These are phyloP conservation scores for Turdus rufiventris DNA, from an alignment of 2,113 vertebrate species.

Conservation along the genomic window DNA sequence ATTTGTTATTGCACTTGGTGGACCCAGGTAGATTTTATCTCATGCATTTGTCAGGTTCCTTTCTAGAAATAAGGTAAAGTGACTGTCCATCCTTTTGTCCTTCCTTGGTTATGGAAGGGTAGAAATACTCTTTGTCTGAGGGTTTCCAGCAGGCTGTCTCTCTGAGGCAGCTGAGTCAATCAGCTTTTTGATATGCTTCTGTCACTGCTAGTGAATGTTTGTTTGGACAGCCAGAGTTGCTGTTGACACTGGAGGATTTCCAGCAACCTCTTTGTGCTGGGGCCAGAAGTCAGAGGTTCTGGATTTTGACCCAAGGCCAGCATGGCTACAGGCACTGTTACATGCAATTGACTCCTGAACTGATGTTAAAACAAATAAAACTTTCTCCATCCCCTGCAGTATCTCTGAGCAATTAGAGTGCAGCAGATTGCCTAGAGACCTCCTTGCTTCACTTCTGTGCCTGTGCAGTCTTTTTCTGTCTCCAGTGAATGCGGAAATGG, in stretches of 20 bases:
- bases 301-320: not conserved
- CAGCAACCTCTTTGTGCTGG: not conserved
- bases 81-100: not conserved
- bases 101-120: not conserved
- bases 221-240: not conserved
- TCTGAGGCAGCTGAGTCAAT: not conserved
- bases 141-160: not conserved
- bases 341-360: not conserved
- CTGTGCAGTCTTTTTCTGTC: not conserved
- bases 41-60: not conserved
- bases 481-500: not conserved
- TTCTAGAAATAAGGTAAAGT: not conserved
- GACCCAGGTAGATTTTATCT: not conserved
- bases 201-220: not conserved
- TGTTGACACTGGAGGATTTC: not conserved
- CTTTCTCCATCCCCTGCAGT: not conserved
- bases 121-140: not conserved
- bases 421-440: not conserved
- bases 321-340: not conserved
- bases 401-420: not conserved
- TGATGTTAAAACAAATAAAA: not conserved
- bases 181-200: not conserved
- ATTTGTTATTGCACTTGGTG: not conserved
- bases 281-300: not conserved
- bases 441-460: not conserved